Evolutionary conservation across 2,113 vertebrate genomes (phyloP).

Genomic region (Chionodraco myersi): DNA sequence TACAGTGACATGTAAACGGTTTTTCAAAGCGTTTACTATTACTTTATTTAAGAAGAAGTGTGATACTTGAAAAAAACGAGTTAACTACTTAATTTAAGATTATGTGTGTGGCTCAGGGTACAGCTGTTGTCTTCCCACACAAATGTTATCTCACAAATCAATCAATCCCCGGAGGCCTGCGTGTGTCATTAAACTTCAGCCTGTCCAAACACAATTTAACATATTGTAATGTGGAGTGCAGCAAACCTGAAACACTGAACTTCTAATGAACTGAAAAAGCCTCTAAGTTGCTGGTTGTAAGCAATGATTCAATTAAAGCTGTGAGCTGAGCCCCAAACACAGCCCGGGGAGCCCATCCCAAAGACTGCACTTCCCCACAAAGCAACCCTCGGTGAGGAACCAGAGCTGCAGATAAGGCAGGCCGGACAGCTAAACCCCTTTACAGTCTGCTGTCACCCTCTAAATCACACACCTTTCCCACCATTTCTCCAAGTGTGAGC

Average conservation of each 20-base stretch:
- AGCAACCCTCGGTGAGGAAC: slow-evolving; percentile 40
- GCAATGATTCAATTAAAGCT: slow-evolving; percentile 78
- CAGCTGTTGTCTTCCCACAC: slow-evolving; percentile 67
- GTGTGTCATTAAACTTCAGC: slow-evolving; percentile 72
- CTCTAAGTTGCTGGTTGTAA: slow-evolving; percentile 72
- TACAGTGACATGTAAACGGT: too few species aligned
- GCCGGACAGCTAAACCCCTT: slow-evolving; percentile 59
- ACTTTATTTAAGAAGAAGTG: too few species aligned
- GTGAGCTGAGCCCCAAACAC: slow-evolving; percentile 47
- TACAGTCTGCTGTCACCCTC: slow-evolving; percentile 62
- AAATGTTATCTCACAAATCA: slow-evolving; percentile 74
- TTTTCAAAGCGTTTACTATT: too few species aligned
- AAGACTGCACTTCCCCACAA: slow-evolving; percentile 46
- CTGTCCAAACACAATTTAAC: slow-evolving; percentile 77
- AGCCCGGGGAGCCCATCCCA: slow-evolving; percentile 49
- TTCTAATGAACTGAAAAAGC: slow-evolving; percentile 76
- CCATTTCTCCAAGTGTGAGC: slow-evolving; percentile 54
- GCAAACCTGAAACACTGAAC: slow-evolving; percentile 75
- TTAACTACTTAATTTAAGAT: slow-evolving; percentile 12
- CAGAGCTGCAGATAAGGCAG: slow-evolving; percentile 72
- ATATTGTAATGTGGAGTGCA: slow-evolving; percentile 61
- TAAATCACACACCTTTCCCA: slow-evolving; percentile 79
- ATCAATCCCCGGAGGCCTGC: slow-evolving; percentile 70
- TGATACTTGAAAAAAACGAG: too few species aligned
- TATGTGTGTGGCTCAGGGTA: slow-evolving; percentile 45